phyloP scores from a whole-genome alignment of 2,888 invertebrate genomes.

The Ectemnius lituratus region DNA sequence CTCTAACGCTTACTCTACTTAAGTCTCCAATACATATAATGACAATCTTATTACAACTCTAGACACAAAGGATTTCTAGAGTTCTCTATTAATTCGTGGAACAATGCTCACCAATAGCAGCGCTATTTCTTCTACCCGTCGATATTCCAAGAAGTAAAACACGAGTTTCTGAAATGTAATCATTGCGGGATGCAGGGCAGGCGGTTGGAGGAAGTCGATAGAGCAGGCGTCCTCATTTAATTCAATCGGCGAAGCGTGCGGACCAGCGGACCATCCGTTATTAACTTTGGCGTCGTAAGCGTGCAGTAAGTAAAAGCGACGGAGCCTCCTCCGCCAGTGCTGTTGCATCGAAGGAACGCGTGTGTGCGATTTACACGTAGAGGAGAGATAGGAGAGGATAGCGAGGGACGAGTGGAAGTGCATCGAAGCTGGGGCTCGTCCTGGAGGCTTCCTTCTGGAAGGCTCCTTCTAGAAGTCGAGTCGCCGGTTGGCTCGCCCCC shows the following conservation, averaged over 20 bases:
- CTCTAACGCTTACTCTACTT: slow-evolving; percentile 34
- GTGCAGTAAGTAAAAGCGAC: slow-evolving; percentile 30
- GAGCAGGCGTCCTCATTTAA: slow-evolving; percentile 44
- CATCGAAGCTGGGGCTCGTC: slow-evolving; percentile 45
- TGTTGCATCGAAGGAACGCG: slow-evolving; percentile 12
- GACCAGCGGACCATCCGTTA: slow-evolving; percentile 52
- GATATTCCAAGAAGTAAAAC: background rate
- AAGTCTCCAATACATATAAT: slow-evolving; percentile 1
- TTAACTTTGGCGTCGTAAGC: slow-evolving; percentile 55
- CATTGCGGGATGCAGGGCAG: slow-evolving; percentile 15
- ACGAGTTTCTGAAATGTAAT: slow-evolving; percentile 36
- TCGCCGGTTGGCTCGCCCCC: slow-evolving; percentile 62
- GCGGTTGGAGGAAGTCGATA: slow-evolving; percentile 11
- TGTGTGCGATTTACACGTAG: background rate
- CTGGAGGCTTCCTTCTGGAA: slow-evolving; percentile 60
- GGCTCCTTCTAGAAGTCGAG: slow-evolving; percentile 60
- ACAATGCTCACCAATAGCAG: background rate
- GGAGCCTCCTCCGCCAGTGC: slow-evolving; percentile 8
- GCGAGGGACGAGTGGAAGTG: slow-evolving; percentile 35
- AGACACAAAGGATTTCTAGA: background rate
- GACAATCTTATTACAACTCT: background rate
- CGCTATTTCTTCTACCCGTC: background rate
- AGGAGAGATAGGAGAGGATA: slow-evolving; percentile 18
- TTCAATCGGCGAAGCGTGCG: slow-evolving; percentile 56
- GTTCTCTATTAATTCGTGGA: background rate